These are phyloP conservation scores for Ameiurus melas DNA, from an alignment of 2,113 vertebrate genomes.

Conservation along the genomic window DNA sequence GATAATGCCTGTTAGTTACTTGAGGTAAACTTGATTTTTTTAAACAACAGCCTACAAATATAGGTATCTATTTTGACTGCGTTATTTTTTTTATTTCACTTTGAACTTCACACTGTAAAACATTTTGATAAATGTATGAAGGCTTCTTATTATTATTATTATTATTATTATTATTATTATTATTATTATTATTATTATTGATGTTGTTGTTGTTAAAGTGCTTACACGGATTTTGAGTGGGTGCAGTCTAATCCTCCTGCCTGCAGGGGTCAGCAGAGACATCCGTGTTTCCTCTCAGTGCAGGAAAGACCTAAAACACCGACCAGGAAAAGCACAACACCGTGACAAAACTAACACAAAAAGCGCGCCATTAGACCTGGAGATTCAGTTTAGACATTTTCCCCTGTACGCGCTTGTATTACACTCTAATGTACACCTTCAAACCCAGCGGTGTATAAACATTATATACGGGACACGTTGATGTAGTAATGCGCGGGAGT, in stretches of 20 bases:
- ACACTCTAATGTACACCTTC: background rate
- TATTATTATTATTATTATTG: background rate
- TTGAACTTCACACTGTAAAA: background rate
- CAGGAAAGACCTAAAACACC: background rate
- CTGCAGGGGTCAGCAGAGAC: slow-evolving; percentile 21
- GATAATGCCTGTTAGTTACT: no score
- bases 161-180: background rate
- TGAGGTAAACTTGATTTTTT: no score
- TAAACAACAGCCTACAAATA: no score
- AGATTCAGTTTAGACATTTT: background rate
- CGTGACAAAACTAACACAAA: background rate
- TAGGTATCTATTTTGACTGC: background rate
- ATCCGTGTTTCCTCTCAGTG: no score
- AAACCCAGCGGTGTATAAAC: background rate
- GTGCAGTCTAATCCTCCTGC: background rate
- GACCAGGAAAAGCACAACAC: background rate
- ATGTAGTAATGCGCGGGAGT: background rate
- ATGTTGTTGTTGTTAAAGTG: background rate
- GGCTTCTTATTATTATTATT: background rate
- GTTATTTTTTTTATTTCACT: background rate
- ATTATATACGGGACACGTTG: background rate
- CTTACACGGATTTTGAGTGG: background rate
- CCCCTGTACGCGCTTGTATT: background rate
- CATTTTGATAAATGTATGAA: background rate
- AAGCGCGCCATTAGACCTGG: no score